Evolutionary conservation across 2,113 vertebrate species (phyloP).

Genomic region (Nymphicus hollandicus): DNA sequence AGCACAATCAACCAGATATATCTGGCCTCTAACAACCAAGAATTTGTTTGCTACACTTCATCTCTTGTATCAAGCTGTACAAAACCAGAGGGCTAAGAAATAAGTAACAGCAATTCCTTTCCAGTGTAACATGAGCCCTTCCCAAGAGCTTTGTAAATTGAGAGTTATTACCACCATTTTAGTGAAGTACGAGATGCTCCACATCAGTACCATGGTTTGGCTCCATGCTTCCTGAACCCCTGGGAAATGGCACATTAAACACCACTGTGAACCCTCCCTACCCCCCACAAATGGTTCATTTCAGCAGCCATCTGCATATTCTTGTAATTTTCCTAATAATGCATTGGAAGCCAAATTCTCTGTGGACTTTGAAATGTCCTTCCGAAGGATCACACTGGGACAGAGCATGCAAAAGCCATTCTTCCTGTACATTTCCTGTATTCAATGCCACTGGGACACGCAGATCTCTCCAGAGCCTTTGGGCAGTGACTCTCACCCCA

Average conservation of each 20-base stretch:
- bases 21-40: background rate
- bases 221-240: background rate
- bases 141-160: background rate
- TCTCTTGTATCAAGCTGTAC: background rate
- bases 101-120: background rate
- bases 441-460: background rate
- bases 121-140: background rate
- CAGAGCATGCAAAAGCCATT: background rate
- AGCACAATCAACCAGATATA: background rate
- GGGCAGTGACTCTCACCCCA: background rate
- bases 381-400: background rate
- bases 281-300: background rate
- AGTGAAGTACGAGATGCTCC: background rate
- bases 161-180: background rate
- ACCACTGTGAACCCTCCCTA: background rate
- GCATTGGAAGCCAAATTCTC: background rate
- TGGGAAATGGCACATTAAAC: accelerated
- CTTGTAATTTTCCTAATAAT: background rate
- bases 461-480: background rate
- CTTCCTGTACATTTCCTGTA: background rate
- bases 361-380: background rate
- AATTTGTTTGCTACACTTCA: background rate
- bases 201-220: background rate
- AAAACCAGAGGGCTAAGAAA: background rate
- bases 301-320: background rate